Base-by-base conservation (phyloP, 2,888 invertebrate species). In the Andrena bucephala region DNA sequence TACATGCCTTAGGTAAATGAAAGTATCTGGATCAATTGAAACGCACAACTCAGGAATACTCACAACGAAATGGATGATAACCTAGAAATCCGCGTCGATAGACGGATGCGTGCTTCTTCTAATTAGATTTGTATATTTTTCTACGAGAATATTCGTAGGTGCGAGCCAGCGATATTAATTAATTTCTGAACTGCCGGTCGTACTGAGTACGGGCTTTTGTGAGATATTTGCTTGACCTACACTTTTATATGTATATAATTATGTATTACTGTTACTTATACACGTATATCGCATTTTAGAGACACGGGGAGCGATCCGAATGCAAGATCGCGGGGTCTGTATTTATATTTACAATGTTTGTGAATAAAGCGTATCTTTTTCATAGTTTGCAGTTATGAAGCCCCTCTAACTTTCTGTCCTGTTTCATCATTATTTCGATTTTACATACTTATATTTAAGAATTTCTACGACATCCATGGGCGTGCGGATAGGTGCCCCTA, bases 291-390 rank as follows among this genome's bases (percentile, higher is more conserved):
- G 8, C 67, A 33, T 27, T 50, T 7, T 65, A 68, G 29, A 42
- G n/a, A 31, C 54, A 67, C n/a, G n/a, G 36, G 20, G 10, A 69
- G n/a, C 24, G 50, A 71, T n/a, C n/a, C 29, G n/a, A 20, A 57
- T 42, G 20, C 7, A 59, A 57, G n/a, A 42, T 57, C 36, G 48
- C 2, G 5, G 24, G 50, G 75, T 71, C 48, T 74, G 62, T 74
- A 74, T 72, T 67, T 66, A 16, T 80, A 80, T 71, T 57, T 65
- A 71, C 24, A 16, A 63, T 59, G 62, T 42, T 67, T 84, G 71
- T 42, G 48, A 83, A 75, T 84, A 84, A 83, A 83, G 68, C 48
- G 3, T 83, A 68, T 27, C 59, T 73, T 77, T 83, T 77, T 72
- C 33, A 54, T 72, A 83, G 7, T 10, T 20, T 8, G 10, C 24